A percentile compares a stretch with the other conserved stretches of the same genome.
These are phyloP conservation scores for Agapornis roseicollis DNA, from an alignment of 2,113 vertebrate genomes.

Conservation along the genomic window DNA sequence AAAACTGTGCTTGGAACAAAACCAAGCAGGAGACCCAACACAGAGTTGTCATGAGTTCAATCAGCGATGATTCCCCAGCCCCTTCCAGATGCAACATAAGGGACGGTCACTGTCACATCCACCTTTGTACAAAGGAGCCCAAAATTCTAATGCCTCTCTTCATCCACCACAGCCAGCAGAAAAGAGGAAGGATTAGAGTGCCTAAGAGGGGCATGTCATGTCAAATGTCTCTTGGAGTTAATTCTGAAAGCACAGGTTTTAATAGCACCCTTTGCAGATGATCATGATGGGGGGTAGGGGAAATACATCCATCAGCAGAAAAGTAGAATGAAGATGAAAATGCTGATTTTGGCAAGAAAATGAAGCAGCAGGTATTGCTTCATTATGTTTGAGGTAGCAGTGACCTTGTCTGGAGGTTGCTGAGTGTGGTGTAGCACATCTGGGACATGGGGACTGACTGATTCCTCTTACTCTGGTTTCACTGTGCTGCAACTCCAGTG, in stretches of 20 bases:
- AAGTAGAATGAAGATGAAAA: background rate
- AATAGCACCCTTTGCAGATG: fast-evolving
- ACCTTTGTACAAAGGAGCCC: background rate
- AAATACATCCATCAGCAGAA: background rate
- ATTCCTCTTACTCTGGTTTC: background rate
- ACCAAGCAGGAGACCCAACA: background rate
- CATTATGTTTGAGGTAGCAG: background rate
- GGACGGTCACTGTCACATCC: background rate
- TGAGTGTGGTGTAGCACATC: background rate
- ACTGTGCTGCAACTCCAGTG: background rate
- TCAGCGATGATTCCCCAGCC: fast-evolving
- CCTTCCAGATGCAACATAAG: background rate
- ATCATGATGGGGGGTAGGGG: fast-evolving
- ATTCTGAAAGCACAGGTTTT: background rate
- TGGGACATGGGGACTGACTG: background rate
- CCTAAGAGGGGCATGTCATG: fast-evolving
- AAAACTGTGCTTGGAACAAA: background rate
- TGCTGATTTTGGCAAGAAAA: background rate
- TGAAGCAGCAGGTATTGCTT: background rate
- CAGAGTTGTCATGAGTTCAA: background rate
- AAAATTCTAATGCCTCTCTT: background rate
- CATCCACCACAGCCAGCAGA: background rate
- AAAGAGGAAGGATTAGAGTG: background rate
- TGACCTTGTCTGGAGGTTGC: background rate
- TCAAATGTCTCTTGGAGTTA: background rate